Base-by-base conservation (phyloP, 2,888 invertebrate species). In the Euclidia mi region DNA sequence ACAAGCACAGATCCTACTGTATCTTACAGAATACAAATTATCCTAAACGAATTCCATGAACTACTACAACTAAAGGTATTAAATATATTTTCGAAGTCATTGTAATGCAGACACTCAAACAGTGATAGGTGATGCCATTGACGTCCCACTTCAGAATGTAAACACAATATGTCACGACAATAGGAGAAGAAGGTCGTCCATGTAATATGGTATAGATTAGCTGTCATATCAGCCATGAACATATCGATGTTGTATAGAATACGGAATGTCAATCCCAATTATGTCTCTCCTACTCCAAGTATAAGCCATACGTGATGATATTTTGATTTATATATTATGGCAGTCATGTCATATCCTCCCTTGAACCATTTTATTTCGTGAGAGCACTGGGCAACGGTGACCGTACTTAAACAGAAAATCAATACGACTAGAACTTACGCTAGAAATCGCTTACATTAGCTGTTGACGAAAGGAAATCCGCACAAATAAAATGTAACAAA, bases 401-500 rank as follows among this genome's bases (percentile, higher is more conserved):
- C 71, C 71, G 71, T 63, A 63, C 59, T 71, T 60, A 12, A 69
- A 51, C 50, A 55, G 15, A 66, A 66, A 70, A 63, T 66, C 71
- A 63, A 70, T 71, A 70, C 56, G 20, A 52, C 59, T 49, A 51
- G 35, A 60, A 46, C 57, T 57, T 57, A 35, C 49, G 44, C 42
- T 49, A 50, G 11, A 25, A 46, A 53, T 53, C 41, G 52, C 66
- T 70, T 58, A n/a, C n/a, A n/a, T n/a, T n/a, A n/a, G n/a, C n/a
- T n/a, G n/a, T n/a, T n/a, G n/a, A n/a, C n/a, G n/a, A n/a, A n/a
- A n/a, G n/a, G 15, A 31, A 31, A 40, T 50, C 12, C 11, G 31
- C 31, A 11, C 58, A 25, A 56, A 59, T 62, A 56, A 49, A 53
- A 57, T 28, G 52, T 56, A 45, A 53, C 60, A 57, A 41, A 65